Evolutionary conservation across 1,140 invertebrate genomes (phyloP).

Genomic region (Brachionus paranguensis): DNA sequence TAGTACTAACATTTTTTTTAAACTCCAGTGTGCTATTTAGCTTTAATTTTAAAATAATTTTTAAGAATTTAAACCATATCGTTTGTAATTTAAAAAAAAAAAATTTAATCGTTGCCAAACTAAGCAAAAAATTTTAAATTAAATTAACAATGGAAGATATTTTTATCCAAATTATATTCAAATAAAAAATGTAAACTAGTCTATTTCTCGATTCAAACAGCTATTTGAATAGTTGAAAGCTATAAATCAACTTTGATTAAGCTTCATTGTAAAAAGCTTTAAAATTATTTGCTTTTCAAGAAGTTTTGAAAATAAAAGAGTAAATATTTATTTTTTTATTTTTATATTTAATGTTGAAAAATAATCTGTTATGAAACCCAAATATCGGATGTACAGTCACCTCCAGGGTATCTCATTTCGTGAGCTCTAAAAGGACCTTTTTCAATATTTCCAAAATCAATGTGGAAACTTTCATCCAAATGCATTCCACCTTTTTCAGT

Average conservation of each 20-base stretch:
- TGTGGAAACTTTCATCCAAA: constrained; percentile 76
- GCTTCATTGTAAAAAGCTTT: background rate
- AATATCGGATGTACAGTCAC: constrained; percentile 94
- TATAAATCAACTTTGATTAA: background rate
- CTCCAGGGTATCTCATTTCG: constrained; percentile 86
- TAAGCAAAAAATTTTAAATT: too few species aligned
- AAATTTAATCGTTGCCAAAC: too few species aligned
- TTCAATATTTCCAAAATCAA: constrained; percentile 86
- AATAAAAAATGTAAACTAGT: background rate
- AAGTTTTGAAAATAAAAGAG: background rate
- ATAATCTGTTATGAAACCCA: constrained; percentile 58
- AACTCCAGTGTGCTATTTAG: too few species aligned
- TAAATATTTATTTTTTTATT: background rate
- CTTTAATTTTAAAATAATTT: too few species aligned
- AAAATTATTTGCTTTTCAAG: background rate
- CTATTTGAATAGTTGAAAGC: background rate
- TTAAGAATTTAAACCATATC: too few species aligned
- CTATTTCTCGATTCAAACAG: background rate
- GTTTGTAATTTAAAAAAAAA: too few species aligned
- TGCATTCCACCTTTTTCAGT: constrained; percentile 74
- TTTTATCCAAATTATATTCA: too few species aligned
- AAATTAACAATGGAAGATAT: too few species aligned
- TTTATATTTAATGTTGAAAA: background rate
- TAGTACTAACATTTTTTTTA: too few species aligned
- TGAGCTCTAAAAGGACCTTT: constrained; percentile 82